These are phyloP conservation scores for Amblyopsis hoosieri DNA, from an alignment of 2,797 vertebrate species.

Conservation along the genomic window DNA sequence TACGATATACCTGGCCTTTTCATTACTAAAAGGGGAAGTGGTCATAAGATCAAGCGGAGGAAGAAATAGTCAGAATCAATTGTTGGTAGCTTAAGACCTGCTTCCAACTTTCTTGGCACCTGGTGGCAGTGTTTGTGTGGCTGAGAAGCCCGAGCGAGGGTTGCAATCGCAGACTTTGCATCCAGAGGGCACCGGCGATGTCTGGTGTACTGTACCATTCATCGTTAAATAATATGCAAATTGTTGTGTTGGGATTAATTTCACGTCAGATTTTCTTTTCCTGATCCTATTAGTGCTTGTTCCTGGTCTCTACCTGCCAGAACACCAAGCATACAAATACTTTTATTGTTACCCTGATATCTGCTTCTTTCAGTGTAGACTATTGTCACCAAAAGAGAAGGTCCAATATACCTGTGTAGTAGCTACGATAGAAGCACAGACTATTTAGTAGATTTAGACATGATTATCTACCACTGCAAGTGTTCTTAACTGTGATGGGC, in stretches of 20 bases:
- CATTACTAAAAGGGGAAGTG: slow-evolving; percentile 30
- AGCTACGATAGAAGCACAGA: background rate
- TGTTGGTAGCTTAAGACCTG: slow-evolving; percentile 54
- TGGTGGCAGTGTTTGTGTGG: slow-evolving; percentile 51
- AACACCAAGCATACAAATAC: slow-evolving; percentile 59
- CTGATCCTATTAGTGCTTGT: slow-evolving; percentile 68
- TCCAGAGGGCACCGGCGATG: slow-evolving; percentile 67
- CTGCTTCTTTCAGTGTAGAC: slow-evolving; percentile 30
- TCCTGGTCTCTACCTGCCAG: slow-evolving; percentile 62
- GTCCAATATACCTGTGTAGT: background rate
- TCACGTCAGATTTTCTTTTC: slow-evolving; percentile 67
- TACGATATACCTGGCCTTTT: slow-evolving; percentile 28
- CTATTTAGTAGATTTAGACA: no score
- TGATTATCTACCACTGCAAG: no score
- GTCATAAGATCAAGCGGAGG: slow-evolving; percentile 39
- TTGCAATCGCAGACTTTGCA: slow-evolving; percentile 46
- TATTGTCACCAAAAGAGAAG: slow-evolving; percentile 21
- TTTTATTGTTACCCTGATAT: slow-evolving; percentile 56
- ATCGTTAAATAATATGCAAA: slow-evolving; percentile 71
- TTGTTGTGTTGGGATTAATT: slow-evolving; percentile 72
- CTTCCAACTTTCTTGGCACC: slow-evolving; percentile 63
- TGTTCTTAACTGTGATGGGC: no score
- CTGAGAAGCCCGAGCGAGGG: slow-evolving; percentile 44
- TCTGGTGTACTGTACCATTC: slow-evolving; percentile 72
- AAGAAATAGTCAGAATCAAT: slow-evolving; percentile 34